Percentiles rank a stretch among this genome's conserved stretches.
These are phyloP conservation scores for Columba livia DNA, from an alignment of 2,113 vertebrate species.

Conservation along the genomic window DNA sequence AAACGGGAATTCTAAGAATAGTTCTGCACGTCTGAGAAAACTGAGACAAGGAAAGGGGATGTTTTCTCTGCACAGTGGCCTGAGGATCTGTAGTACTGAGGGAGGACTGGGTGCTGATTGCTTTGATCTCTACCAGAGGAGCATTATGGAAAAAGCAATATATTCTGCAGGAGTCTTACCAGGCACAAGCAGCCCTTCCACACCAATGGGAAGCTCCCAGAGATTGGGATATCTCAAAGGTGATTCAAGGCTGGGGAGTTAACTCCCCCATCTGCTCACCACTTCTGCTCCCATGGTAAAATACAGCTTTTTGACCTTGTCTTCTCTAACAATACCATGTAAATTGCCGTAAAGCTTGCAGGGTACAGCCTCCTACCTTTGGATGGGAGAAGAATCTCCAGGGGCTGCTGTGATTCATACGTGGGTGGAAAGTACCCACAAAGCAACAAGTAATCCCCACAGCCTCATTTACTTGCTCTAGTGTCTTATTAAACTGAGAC, in stretches of 20 bases:
- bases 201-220: background rate
- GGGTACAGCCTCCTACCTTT: background rate
- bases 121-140: background rate
- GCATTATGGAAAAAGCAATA: background rate
- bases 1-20: constrained; percentile 42
- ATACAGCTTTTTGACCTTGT: background rate
- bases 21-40: background rate
- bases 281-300: background rate
- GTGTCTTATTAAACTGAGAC: background rate
- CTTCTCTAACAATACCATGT: background rate
- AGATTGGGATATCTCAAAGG: background rate
- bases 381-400: background rate
- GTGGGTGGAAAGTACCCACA: background rate
- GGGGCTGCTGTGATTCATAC: background rate
- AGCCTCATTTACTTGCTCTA: background rate
- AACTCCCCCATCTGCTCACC: background rate
- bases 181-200: background rate
- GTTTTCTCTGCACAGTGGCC: background rate
- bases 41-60: background rate
- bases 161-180: background rate
- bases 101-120: background rate
- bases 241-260: background rate
- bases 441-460: background rate
- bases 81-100: background rate
- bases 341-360: background rate